Evolutionary conservation across 2,797 vertebrate species (phyloP).

Genomic region (Dendrocincla tyrannina): DNA sequence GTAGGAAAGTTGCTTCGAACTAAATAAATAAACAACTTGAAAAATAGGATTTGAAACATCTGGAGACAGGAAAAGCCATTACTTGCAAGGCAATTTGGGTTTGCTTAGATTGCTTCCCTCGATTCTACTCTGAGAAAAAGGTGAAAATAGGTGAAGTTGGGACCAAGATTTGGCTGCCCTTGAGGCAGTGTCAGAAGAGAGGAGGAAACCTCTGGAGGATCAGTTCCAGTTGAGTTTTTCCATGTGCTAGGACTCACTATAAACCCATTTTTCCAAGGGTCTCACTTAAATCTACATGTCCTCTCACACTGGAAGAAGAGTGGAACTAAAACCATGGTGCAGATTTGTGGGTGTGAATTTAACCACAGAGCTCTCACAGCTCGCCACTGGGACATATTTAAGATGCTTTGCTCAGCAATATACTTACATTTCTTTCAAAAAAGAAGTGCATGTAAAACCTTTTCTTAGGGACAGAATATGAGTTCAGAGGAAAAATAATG

Average conservation of each 20-base stretch:
- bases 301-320: background rate
- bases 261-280: background rate
- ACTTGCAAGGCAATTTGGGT: background rate
- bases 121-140: background rate
- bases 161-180: background rate
- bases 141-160: background rate
- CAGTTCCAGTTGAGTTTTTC: background rate
- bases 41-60: background rate
- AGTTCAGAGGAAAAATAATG: background rate
- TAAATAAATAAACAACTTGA: background rate
- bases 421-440: background rate
- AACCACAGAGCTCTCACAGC: background rate
- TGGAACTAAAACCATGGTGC: background rate
- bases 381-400: rapidly evolving
- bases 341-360: background rate
- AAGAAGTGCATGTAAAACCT: background rate
- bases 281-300: background rate
- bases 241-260: background rate
- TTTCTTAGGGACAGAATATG: background rate
- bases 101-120: background rate
- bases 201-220: background rate
- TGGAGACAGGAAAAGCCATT: background rate
- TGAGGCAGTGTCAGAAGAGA: background rate
- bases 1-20: background rate
- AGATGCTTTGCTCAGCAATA: background rate